Percentiles rank a stretch among this genome's conserved stretches.
Conservation (phyloP, 2,113 vertebrate species). For the Chaenocephalus aceratus region DNA sequence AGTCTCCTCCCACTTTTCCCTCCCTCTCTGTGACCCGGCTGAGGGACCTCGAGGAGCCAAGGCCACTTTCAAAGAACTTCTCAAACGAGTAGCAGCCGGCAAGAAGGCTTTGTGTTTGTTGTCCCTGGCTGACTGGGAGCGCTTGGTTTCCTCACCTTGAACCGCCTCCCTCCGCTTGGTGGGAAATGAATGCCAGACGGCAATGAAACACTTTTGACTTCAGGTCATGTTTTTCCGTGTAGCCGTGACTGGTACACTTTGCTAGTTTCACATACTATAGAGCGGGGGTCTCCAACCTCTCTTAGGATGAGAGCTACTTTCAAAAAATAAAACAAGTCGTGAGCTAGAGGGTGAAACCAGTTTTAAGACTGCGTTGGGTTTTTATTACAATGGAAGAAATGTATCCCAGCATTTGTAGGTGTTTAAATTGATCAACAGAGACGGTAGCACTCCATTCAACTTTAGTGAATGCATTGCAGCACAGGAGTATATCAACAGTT, state of each 20-base stretch:
- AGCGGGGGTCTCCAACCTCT: neutral
- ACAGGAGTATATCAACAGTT: too few relatives aligned
- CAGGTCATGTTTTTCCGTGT: neutral
- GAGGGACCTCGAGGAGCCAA: constrained; percentile 38
- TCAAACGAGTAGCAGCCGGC: constrained; percentile 39
- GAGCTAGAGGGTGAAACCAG: neutral
- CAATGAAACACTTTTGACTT: neutral
- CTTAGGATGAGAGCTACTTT: too few relatives aligned
- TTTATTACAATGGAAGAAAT: neutral
- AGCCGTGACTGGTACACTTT: neutral
- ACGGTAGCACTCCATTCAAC: too few relatives aligned
- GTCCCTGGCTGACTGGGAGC: constrained; percentile 31
- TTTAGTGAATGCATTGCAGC: too few relatives aligned
- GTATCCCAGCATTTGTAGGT: neutral
- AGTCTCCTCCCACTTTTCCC: constrained; percentile 60
- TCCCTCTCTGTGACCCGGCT: constrained; percentile 52
- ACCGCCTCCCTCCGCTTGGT: neutral
- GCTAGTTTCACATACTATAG: neutral
- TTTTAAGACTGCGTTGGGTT: neutral
- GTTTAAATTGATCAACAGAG: neutral
- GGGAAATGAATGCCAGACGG: constrained; percentile 22
- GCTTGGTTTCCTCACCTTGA: constrained; percentile 38
- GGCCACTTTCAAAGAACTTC: constrained; percentile 80
- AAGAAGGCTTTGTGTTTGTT: constrained; percentile 47
- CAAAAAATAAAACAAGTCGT: too few relatives aligned